phyloP scores from a whole-genome alignment of 2,113 vertebrate genomes.

The Festucalex cinctus region DNA sequence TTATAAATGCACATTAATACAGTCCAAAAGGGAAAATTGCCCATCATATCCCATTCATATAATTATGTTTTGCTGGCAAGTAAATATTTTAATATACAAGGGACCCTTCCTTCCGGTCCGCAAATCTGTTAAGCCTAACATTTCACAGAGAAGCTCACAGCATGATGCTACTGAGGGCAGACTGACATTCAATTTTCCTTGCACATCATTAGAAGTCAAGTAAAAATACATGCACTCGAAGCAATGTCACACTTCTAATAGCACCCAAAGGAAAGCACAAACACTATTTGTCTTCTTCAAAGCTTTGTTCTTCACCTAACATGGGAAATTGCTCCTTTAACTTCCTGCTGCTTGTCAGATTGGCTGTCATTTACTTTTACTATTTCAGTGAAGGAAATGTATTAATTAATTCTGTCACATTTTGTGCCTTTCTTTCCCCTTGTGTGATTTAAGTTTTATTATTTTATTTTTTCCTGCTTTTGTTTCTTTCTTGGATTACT shows the following conservation, averaged over 20 bases:
- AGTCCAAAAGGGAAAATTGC: background rate
- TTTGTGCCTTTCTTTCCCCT: background rate
- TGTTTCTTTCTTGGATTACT: background rate
- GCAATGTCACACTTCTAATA: conserved; percentile 16
- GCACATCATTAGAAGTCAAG: conserved; percentile 42
- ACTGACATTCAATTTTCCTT: conserved; percentile 35
- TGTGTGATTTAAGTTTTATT: background rate
- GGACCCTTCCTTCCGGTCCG: background rate
- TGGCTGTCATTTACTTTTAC: background rate
- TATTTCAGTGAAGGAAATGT: background rate
- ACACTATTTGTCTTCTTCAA: background rate
- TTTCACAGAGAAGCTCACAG: conserved; percentile 3
- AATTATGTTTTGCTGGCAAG: background rate
- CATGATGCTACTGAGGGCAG: conserved; percentile 21
- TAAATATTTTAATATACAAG: background rate
- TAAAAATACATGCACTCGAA: conserved; percentile 20
- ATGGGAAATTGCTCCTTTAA: background rate
- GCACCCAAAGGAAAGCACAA: conserved; percentile 13
- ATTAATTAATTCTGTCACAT: background rate
- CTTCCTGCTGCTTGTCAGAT: background rate
- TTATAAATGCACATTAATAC: too few relatives aligned
- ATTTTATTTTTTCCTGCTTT: background rate
- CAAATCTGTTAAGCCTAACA: conserved; percentile 7
- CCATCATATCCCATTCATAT: background rate
- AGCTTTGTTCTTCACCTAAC: background rate